Base-by-base conservation (phyloP, 2,113 vertebrate genomes). In the Engystomops pustulosus region DNA sequence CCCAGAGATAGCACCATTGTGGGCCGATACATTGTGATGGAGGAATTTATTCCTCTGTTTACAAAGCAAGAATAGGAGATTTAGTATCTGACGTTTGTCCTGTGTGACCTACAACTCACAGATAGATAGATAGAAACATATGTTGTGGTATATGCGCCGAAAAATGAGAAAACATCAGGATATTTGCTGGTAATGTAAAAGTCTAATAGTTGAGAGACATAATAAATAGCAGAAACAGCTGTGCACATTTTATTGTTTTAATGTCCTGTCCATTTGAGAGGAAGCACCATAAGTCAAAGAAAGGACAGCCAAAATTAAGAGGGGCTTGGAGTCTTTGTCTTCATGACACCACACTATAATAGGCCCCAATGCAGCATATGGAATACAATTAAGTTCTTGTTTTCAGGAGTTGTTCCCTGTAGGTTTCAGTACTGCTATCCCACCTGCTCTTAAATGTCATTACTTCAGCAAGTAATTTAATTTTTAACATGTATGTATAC, bases 251-350 rank as follows among this genome's bases (percentile, higher is more conserved):
- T 41, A 78, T 84, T 78, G 60, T 67, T 78, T 68, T 77, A 77
- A 77, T 65, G 71, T 49, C 55, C 49, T 84, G 82, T 77, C 60
- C 75, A 75, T 84, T 67, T 77, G 82, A 68, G 60, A 84, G 72
- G 82, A 84, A 84, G 82, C 68, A 68, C 44, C 62, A 84, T 62
- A 84, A 84, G 82, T 84, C 82, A 84, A 30, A 77, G 69, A 78
- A 18, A 84, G 82, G 82, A 84, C 82, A 84, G 82, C 82, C 82
- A 84, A 78, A 62, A 25, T 81, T 60, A 74, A 62, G 27, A 84
- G 60, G 44, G 81, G 60, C 72, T 65, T 30, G 72, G 62, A 75
- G 72, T 47, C 20, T 44, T 75, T 75, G 70, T 83, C 60, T 77
- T 78, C 60, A 69, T 77, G 74, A 84, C 45, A 65, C 60, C 62